Evolutionary conservation across 2,113 vertebrate species (phyloP).

Genomic region (Chaetops frenatus): DNA sequence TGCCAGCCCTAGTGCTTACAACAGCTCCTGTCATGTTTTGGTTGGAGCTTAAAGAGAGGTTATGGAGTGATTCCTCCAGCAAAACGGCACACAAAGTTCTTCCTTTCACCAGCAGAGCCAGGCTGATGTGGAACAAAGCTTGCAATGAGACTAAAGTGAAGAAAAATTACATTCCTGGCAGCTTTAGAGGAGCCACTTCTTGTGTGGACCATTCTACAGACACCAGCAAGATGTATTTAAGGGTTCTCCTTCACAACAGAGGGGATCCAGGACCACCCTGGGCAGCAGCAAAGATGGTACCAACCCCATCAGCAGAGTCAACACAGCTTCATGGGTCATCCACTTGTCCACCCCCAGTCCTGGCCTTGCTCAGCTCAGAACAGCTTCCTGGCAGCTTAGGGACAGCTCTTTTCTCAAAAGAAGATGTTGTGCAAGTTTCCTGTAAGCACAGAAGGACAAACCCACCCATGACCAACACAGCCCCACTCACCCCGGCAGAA

Average conservation of each 20-base stretch:
- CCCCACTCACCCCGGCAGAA: slow-evolving; percentile 88
- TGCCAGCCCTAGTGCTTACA: background rate
- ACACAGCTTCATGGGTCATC: fast-evolving
- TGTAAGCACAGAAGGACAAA: background rate
- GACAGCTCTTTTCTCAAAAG: background rate
- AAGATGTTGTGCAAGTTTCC: background rate
- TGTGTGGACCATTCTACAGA: background rate
- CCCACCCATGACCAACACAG: slow-evolving; percentile 55
- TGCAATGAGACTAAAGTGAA: background rate
- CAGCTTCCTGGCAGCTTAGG: background rate
- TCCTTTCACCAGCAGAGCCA: background rate
- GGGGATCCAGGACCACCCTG: background rate
- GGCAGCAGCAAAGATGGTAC: background rate
- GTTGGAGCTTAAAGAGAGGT: background rate
- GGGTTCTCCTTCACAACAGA: background rate
- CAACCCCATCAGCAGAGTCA: background rate
- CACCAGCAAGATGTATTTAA: background rate
- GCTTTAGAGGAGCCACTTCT: background rate
- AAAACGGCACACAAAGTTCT: background rate
- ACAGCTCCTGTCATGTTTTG: background rate
- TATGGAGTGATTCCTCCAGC: background rate
- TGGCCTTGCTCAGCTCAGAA: background rate
- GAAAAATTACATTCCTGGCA: background rate
- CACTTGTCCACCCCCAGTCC: background rate
- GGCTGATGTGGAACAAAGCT: background rate